Percentiles rank a stretch among this genome's conserved stretches.
Evolutionary conservation across 2,797 vertebrate species (phyloP).

Genomic region (Eidolon dupreanum): DNA sequence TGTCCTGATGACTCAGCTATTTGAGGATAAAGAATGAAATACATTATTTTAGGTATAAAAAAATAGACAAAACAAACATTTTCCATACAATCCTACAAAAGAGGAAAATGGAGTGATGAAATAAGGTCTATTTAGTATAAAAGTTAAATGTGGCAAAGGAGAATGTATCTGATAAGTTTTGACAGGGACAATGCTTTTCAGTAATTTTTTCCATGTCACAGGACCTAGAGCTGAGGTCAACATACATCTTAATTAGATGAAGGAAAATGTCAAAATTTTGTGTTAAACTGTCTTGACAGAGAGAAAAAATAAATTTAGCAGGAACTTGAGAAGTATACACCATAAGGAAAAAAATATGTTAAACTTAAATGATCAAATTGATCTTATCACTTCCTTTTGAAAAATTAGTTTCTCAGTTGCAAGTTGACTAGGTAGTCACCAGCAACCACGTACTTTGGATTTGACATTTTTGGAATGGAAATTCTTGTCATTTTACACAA

Average conservation of each 20-base stretch:
- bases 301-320: conserved; percentile 10
- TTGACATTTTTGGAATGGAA: neutral
- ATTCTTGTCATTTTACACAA: conserved; percentile 48
- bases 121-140: conserved; percentile 34
- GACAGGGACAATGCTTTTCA: conserved; percentile 8
- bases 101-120: conserved; percentile 14
- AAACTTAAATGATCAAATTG: conserved; percentile 35
- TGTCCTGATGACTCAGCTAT: conserved; percentile 70
- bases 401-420: conserved; percentile 4
- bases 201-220: neutral
- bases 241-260: conserved; percentile 57
- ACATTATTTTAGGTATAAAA: conserved; percentile 58
- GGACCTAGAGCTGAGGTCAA: conserved; percentile 40
- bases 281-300: conserved; percentile 31
- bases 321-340: neutral
- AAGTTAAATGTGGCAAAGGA: conserved; percentile 18
- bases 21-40: conserved; percentile 66
- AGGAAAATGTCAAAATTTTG: conserved; percentile 53
- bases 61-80: conserved; percentile 8
- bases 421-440: neutral
- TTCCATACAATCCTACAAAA: conserved; percentile 32
- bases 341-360: neutral
- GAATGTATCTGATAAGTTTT: conserved; percentile 50
- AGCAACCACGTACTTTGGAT: neutral
- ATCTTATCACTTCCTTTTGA: conserved; percentile 40